Evolutionary conservation across 2,888 invertebrate species (phyloP), one percentile per base, ranked within the genome.

Genomic region (Orthosia incerta): DNA sequence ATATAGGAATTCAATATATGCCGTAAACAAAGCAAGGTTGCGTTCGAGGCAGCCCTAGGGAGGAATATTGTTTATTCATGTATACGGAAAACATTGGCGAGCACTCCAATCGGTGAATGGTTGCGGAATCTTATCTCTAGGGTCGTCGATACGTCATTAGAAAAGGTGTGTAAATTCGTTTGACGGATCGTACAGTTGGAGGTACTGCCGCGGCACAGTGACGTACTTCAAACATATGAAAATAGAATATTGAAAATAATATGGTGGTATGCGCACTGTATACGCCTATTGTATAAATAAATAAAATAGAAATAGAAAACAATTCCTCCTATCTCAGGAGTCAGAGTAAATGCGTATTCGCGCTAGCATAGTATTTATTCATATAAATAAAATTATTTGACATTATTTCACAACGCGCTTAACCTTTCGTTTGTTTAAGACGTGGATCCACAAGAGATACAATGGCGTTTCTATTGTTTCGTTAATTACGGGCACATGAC

Each of bases 41-140:
- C 82, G 79, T 84, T 82, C 70, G 77, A 84, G 76, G 53, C 77
- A 83, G 71, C 83, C 78, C 80, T 74, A 71, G 88, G 73, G 84
- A 83, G 71, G 81, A 65, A 79, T 86, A 87, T 88, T 93, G 90
- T 90, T 90, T 93, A 93, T 93, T 93, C 90, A 92, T 92, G 89
- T 88, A 87, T 83, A 85, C 84, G 84, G 86, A 87, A 89, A 92
- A 91, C 91, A 91, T 90, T 86, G 88, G 77, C 79, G 71, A 85
- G 86, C 89, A 89, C 90, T 91, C 86, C 88, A 89, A 89, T 90
- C 86, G 86, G 59, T 85, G 82, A 85, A 82, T 81, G 78, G 79
- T 73, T 76, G 84, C 66, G 69, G 76, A 76, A 85, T 80, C 78
- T 84, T 84, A 82, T 85, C 88, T 88, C 83, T 82, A 84, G 87